Evolutionary conservation across 2,113 vertebrate genomes (phyloP).

Genomic region (Brienomyrus longianalis): DNA sequence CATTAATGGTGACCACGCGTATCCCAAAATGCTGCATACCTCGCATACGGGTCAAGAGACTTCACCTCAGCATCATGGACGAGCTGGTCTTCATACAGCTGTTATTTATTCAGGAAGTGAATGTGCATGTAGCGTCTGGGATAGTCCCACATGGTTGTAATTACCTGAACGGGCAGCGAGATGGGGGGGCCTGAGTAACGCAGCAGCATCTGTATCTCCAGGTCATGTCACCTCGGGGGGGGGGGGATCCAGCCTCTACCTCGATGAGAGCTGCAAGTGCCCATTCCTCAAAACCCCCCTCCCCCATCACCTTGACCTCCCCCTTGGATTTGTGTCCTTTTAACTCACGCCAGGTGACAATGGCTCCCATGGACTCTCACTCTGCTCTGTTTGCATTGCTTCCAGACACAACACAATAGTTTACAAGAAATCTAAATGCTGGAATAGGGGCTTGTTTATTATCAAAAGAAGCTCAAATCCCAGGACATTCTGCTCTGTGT

Average conservation of each 20-base stretch:
- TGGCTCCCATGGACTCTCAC: not conserved
- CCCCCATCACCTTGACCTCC: not conserved
- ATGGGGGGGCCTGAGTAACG: not conserved
- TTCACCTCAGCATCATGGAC: not conserved
- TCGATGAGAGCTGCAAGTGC: not conserved
- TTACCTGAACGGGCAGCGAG: not conserved
- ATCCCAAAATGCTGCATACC: not conserved
- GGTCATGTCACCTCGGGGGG: not conserved
- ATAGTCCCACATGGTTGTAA: not conserved
- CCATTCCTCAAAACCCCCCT: not conserved
- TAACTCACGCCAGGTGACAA: not conserved
- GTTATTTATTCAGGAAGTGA: not conserved
- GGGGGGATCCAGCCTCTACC: not conserved
- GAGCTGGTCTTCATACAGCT: not conserved
- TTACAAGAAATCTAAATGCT: not conserved
- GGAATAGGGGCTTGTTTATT: not conserved
- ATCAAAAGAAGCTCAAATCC: not conserved
- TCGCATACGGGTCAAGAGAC: not conserved
- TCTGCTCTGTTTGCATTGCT: not conserved
- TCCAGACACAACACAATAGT: slow-evolving; percentile 6
- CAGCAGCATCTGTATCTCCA: not conserved
- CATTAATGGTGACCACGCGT: not conserved
- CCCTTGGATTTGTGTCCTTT: not conserved
- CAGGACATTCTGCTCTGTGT: not conserved
- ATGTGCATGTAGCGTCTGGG: not conserved